These are phyloP conservation scores for Hartigia nigra DNA, from an alignment of 2,888 invertebrate genomes.

Conservation along the genomic window DNA sequence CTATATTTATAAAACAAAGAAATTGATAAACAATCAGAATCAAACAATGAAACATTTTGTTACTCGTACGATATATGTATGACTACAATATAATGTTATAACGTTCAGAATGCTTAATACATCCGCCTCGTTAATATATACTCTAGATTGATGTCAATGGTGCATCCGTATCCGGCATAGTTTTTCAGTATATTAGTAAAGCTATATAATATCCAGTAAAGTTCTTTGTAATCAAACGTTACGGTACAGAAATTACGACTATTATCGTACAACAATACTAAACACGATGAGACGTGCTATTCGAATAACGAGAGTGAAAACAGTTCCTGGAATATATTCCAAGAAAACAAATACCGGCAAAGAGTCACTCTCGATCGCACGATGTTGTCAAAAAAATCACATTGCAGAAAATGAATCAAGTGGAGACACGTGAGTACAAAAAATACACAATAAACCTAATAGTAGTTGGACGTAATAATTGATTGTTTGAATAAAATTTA, in stretches of 20 bases:
- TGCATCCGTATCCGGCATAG: background rate
- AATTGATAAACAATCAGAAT: background rate
- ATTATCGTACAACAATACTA: background rate
- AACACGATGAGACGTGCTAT: background rate
- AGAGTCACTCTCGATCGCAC: background rate
- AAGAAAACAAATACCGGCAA: background rate
- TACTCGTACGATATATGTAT: too few relatives aligned
- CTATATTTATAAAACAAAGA: background rate
- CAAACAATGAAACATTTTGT: too few relatives aligned
- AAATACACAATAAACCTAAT: background rate
- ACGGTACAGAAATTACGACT: background rate
- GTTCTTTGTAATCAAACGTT: background rate
- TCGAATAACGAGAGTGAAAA: background rate
- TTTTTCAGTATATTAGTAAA: background rate
- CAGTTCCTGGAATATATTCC: background rate
- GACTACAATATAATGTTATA: too few relatives aligned
- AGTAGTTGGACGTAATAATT: background rate
- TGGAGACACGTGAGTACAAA: background rate
- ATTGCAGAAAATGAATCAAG: background rate
- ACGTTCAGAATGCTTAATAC: background rate
- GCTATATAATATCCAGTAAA: background rate
- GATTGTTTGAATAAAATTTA: background rate
- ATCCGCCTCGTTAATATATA: background rate
- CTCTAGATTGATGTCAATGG: background rate
- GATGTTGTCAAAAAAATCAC: background rate